Evolutionary conservation across 2,113 vertebrate genomes (phyloP), one percentile per base, ranked within the genome.

Genomic region (Oxyura jamaicensis): DNA sequence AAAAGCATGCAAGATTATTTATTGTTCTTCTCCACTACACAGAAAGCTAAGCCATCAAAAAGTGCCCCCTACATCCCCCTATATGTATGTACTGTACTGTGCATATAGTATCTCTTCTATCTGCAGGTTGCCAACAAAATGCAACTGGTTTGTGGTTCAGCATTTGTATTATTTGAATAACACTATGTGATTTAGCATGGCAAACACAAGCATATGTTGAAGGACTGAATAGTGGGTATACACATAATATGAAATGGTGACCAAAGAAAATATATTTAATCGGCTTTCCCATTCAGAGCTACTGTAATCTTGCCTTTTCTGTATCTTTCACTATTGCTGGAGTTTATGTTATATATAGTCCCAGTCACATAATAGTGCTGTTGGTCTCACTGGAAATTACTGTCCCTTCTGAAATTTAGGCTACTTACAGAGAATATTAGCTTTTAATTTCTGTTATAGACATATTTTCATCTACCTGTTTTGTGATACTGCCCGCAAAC

Each of bases 71-170:
- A n/a, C n/a, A n/a, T n/a, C n/a, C n/a, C n/a, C n/a, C n/a, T n/a
- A n/a, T n/a, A 11, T 31, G 11, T n/a, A 53, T 33, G 18, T 5
- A 35, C 8, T 36, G 46, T 15, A 25, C n/a, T 4, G 9, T 25
- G 18, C 23, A 41, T 41, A 52, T 22, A 60, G 25, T 25, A 53
- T 19, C 25, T 84, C 58, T 69, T 83, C 48, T 48, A 68, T 73
- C n/a, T 60, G 46, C 66, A 88, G 48, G 41, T 76, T 91, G 62
- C 46, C 66, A 86, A 44, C 6, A 86, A 86, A 90, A 91, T 36
- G 28, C 59, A 88, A 55, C 7, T 0, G 3, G 33, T 36, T 95
- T 0, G 0, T 73, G 52, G 33, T 72, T 91, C 56, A 83, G 83
- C 42, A 25, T 79, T 41, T 52, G 55, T 16, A 31, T 52, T 91